Base-by-base conservation (phyloP, 2,888 invertebrate species). In the Campopleginae sp. region DNA sequence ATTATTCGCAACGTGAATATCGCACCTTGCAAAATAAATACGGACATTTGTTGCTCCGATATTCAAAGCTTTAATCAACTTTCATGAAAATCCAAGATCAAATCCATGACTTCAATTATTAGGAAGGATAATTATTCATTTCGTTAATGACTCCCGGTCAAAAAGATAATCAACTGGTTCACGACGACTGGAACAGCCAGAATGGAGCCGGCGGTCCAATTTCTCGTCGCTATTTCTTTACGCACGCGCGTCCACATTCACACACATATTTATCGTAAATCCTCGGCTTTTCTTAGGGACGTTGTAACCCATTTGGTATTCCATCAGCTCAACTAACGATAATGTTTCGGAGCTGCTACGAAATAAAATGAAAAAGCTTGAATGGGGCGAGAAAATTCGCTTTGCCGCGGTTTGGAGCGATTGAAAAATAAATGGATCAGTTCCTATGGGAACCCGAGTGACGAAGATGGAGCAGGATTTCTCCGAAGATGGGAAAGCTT, bases 391-490 rank as follows among this genome's bases (percentile, higher is more conserved):
- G 23, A 7, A 38, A 31, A 51, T 38, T 6, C n/a, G 54, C 17
- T 38, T 8, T 58, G 48, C 54, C 51, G 79, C 31, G 70, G 51
- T 74, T 76, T 80, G 12, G 23, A 48, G 14, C 5, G 44, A 80
- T 84, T 80, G 80, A 72, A 76, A 76, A 76, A 71, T 46, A 78
- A 75, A 33, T 54, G 46, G 14, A 84, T 76, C 42, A 63, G 70
- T 17, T 33, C n/a, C 27, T 44, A 46, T 17, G 38, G 76, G 58
- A 58, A 44, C 66, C 19, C 27, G 7, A 38, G 31, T 7, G 23
- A 27, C 5, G 27, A 61, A 42, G 12, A 17, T 27, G 14, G 51
- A 78, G 27, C 10, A 33, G 42, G 51, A 38, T 51, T 48, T 33
- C 27, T 71, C 0, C 1, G 31, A 12, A 33, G 33, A 33, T 19